Base-by-base conservation (phyloP, 2,888 invertebrate genomes). In the Diploptera punctata region DNA sequence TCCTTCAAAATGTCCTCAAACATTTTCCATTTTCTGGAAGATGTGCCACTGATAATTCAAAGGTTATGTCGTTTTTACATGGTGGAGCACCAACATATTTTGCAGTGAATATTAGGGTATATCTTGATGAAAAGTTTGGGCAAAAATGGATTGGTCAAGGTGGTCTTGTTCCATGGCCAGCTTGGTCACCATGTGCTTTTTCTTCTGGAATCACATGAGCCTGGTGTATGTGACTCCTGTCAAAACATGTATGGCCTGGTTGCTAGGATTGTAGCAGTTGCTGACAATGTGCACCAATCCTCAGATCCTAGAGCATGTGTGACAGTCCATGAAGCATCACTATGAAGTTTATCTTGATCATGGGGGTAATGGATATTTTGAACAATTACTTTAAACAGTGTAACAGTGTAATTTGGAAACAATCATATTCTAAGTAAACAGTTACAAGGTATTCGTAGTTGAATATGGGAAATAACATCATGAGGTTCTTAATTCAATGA, bases 1-100 rank as follows among this genome's bases (percentile, higher is more conserved):
- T 61, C 29, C 61, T 61, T 61, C n/a, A 26, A 61, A 1, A 29
- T 61, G 31, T 61, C 29, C 61, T 61, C 61, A 26, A 26, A 61
- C 29, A 61, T 13, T 61, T 61, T 16, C 26, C n/a, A n/a, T n/a
- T n/a, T n/a, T n/a, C n/a, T 29, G 29, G 61, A 61, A 61, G 52
- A 61, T 61, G 61, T 61, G 29, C 1, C 18, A 31, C 29, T 61
- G 29, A 61, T 26, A 52, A 10, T 19, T 52, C 21, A 9, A 3
- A 5, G 19, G 52, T 21, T 19, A 52, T 4, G 52, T 52, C 19
- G 52, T 52, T 52, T 52, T 9, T 19, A 52, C 52, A 52, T 52
- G 52, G n/a, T n/a, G n/a, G n/a, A n/a, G n/a, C n/a, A n/a, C n/a
- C n/a, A n/a, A n/a, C n/a, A n/a, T n/a, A n/a, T n/a, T n/a, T n/a